A percentile compares a stretch with the other conserved stretches of the same genome.
These are phyloP conservation scores for Psococerastis gibbosa DNA, from an alignment of 2,888 invertebrate genomes.

Conservation along the genomic window DNA sequence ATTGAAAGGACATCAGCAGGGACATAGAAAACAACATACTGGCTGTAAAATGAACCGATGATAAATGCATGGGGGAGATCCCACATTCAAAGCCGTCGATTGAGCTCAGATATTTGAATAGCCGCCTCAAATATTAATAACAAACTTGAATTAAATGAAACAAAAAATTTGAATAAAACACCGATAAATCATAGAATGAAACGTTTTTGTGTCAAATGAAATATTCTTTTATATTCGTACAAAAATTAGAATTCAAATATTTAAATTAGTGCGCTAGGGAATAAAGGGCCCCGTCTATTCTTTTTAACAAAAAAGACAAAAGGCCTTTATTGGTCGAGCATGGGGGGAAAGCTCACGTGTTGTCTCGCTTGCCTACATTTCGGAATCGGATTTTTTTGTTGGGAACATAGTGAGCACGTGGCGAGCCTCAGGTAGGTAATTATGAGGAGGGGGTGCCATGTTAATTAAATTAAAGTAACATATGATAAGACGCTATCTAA, in stretches of 20 bases:
- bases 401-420: too few relatives aligned
- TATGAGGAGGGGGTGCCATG: too few relatives aligned
- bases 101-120: conserved; percentile 10
- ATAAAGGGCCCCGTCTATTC: conserved; percentile 11
- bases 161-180: conserved; percentile 10
- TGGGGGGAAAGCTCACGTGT: not conserved
- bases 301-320: conserved; percentile 8
- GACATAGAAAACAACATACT: too few relatives aligned
- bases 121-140: conserved; percentile 9
- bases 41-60: too few relatives aligned
- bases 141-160: conserved; percentile 10
- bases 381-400: not conserved
- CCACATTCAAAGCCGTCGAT: too few relatives aligned
- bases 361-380: conserved; percentile 2
- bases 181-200: conserved; percentile 7
- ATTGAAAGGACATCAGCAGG: too few relatives aligned
- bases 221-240: conserved; percentile 10
- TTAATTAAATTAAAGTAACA: too few relatives aligned
- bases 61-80: too few relatives aligned
- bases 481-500: too few relatives aligned
- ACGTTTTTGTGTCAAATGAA: conserved; percentile 1
- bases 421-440: too few relatives aligned
- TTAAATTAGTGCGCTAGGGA: conserved; percentile 10
- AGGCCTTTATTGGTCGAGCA: not conserved
- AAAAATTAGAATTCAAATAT: conserved; percentile 11